Evolutionary conservation across 2,797 vertebrate species (phyloP), one percentile per base, ranked within the genome.

Genomic region (Halcyon leucocephala): DNA sequence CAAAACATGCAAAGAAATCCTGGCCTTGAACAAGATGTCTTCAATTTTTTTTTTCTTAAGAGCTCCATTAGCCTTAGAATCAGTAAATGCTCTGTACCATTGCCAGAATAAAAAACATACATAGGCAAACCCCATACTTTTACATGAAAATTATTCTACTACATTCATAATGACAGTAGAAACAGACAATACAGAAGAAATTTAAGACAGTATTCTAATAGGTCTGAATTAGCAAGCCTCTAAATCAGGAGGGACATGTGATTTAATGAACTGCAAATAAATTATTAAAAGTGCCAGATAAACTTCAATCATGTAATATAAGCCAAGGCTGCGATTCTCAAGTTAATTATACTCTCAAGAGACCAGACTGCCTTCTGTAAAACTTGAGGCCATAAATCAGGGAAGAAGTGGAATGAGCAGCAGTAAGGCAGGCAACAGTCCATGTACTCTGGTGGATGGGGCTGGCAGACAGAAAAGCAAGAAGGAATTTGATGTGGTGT

Each of bases 241-340:
- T 28, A 60, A 72, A 22, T 84, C 37, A 74, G 60, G 51, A 88
- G 41, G 19, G 62, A 92, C 10, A 24, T 9, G 31, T 19, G n/a
- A 89, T 62, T 85, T 71, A 91, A 92, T 65, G 44, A 91, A 77
- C 33, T 29, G 67, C 81, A 93, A 92, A 94, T 91, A 83, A 83
- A 94, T 90, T 61, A 83, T 65, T 81, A 29, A 48, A 89, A 72
- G 29, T 41, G 58, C 8, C 76, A 94, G 76, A 83, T 62, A 83
- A 94, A 90, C 26, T 66, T 55, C 44, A 82, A 65, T 61, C 64
- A 73, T 11, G 44, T 81, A 82, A 92, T 55, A 74, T 69, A 94
- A 78, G 35, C n/a, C 86, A 65, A 85, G 82, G 39, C 42, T 84
- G 64, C 5, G 6, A 77, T 77, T 89, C 57, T 60, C 61, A 66